Conservation (phyloP, 2,888 invertebrate species). For the Choristoneura rosaceana region DNA sequence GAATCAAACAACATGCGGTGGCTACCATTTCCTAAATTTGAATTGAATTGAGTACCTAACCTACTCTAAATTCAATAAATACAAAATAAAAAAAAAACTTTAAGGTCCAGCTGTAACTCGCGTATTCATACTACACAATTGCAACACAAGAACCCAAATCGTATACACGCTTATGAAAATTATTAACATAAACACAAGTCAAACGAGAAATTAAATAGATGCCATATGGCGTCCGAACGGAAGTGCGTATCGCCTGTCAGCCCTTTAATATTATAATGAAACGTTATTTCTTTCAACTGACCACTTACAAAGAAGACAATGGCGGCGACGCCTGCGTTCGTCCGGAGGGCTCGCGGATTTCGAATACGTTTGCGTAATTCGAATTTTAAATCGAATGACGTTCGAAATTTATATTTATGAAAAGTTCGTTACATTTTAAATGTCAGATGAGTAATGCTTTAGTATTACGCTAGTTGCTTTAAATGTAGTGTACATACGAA, state of each 20-base stretch:
- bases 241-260: constrained; percentile 83
- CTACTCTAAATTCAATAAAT: not conserved
- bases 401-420: constrained; percentile 11
- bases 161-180: constrained; percentile 39
- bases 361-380: constrained; percentile 51
- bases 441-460: too few relatives aligned
- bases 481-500: too few relatives aligned
- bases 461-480: too few relatives aligned
- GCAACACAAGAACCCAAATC: constrained; percentile 30
- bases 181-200: constrained; percentile 40
- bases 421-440: constrained; percentile 5
- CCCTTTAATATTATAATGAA: constrained; percentile 80
- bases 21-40: not conserved
- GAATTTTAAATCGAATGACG: constrained; percentile 36
- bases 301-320: constrained; percentile 81
- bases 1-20: too few relatives aligned
- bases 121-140: constrained; percentile 27
- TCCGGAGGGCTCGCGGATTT: constrained; percentile 70
- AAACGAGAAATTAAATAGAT: constrained; percentile 60
- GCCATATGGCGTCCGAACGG: constrained; percentile 80
- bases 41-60: not conserved
- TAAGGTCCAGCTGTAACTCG: constrained; percentile 17
- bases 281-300: constrained; percentile 79
- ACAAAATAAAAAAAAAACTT: not conserved
- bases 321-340: constrained; percentile 69